A percentile compares a stretch with the other conserved stretches of the same genome.
phyloP scores from a whole-genome alignment of 2,888 invertebrate species.

The Nemotelus nigrinus region DNA sequence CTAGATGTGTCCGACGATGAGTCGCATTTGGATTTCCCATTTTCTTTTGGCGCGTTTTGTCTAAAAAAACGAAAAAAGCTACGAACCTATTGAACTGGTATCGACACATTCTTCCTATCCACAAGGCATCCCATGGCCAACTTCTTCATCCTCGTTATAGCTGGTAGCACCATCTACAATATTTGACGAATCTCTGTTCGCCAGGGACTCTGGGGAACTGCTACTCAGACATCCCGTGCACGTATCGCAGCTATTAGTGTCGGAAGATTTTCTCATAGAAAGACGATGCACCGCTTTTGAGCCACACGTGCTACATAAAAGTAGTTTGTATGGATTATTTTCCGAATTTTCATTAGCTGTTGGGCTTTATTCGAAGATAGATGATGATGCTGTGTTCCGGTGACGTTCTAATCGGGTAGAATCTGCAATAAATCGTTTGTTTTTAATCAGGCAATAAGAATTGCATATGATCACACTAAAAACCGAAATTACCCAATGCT shows the following conservation, averaged over 20 bases:
- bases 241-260: constrained; percentile 44
- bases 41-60: background rate
- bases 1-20: background rate
- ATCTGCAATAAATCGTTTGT: too few relatives aligned
- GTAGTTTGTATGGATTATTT: constrained; percentile 51
- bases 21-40: background rate
- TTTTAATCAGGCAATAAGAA: too few relatives aligned
- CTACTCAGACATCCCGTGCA: constrained; percentile 27
- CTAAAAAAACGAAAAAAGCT: background rate
- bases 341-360: too few relatives aligned
- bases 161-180: background rate
- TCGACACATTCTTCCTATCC: background rate
- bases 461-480: too few relatives aligned
- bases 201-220: background rate
- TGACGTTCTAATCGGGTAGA: too few relatives aligned
- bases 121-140: background rate
- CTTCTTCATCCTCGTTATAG: too few relatives aligned
- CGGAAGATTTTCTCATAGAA: constrained; percentile 41
- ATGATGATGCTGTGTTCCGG: too few relatives aligned
- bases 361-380: too few relatives aligned
- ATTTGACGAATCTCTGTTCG: too few relatives aligned
- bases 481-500: too few relatives aligned
- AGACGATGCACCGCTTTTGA: constrained; percentile 53
- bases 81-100: constrained; percentile 12
- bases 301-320: constrained; percentile 58